Conservation (phyloP, 2,797 vertebrate species). For the Amniataba percoides region DNA sequence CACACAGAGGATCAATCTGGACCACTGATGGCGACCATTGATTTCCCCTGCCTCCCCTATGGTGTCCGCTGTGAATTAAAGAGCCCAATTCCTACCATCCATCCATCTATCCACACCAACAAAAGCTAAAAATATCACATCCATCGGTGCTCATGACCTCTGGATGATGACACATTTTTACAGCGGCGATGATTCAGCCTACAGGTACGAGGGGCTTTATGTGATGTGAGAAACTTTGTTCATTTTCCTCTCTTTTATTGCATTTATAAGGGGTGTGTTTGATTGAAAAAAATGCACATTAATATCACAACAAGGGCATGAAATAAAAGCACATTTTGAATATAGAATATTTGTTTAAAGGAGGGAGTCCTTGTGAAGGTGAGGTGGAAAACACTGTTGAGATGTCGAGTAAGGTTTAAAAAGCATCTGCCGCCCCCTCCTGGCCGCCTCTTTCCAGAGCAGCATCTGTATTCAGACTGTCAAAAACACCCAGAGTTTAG, state of each 20-base stretch:
- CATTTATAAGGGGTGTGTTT: not conserved
- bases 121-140: constrained; percentile 50
- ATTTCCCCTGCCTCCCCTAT: constrained; percentile 44
- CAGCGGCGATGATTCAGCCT: constrained; percentile 1
- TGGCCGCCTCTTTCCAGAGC: constrained; percentile 38
- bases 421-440: constrained; percentile 72
- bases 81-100: constrained; percentile 24
- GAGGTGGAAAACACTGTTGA: constrained; percentile 37
- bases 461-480: not conserved
- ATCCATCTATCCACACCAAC: not conserved
- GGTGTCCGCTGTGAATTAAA: constrained; percentile 48
- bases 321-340: not conserved
- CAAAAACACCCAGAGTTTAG: not conserved
- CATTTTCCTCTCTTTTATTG: not conserved
- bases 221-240: too few relatives aligned
- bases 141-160: constrained; percentile 47
- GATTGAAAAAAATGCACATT: not conserved
- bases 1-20: constrained; percentile 64
- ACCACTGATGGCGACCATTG: constrained; percentile 56
- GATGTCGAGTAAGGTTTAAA: not conserved
- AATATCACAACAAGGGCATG: not conserved
- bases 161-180: constrained; percentile 27
- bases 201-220: constrained; percentile 9
- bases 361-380: constrained; percentile 65
- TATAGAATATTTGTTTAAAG: not conserved